Evolutionary conservation across 2,797 vertebrate species (phyloP).

Genomic region (Pangasius macronema): DNA sequence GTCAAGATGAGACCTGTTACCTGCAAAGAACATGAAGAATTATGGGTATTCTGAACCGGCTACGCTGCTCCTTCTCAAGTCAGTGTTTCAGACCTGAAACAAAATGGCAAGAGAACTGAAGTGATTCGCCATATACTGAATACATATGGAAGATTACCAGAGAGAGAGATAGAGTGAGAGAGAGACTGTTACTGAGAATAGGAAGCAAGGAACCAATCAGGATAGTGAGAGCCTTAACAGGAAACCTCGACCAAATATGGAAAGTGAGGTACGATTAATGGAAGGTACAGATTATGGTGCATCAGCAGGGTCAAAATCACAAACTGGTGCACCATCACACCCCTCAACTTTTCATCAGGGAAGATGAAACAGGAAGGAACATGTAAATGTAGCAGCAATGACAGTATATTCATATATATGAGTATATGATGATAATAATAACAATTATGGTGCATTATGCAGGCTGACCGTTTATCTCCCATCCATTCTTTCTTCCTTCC

Average conservation of each 20-base stretch:
- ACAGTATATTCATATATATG: no score
- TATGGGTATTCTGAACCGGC: not conserved
- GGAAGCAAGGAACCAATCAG: not conserved
- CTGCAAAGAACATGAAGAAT: not conserved
- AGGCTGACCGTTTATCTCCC: slow-evolving; percentile 1
- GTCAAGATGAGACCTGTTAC: not conserved
- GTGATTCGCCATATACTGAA: not conserved
- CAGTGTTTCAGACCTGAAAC: not conserved
- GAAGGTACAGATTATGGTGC: not conserved
- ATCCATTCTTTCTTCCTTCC: not conserved
- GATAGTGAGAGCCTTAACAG: not conserved
- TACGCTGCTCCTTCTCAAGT: not conserved
- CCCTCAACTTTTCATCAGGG: not conserved
- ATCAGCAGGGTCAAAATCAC: not conserved
- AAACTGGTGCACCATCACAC: not conserved
- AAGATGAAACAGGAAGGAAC: not conserved
- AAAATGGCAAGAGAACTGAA: not conserved
- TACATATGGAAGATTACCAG: not conserved
- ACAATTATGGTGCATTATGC: not conserved
- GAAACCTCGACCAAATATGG: not conserved
- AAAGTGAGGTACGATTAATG: not conserved
- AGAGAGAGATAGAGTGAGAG: not conserved
- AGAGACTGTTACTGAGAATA: not conserved
- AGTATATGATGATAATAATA: not conserved
- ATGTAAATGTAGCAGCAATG: slow-evolving; percentile 1